Conservation (phyloP, 2,888 invertebrate species). For the Peribatodes rhomboidaria region DNA sequence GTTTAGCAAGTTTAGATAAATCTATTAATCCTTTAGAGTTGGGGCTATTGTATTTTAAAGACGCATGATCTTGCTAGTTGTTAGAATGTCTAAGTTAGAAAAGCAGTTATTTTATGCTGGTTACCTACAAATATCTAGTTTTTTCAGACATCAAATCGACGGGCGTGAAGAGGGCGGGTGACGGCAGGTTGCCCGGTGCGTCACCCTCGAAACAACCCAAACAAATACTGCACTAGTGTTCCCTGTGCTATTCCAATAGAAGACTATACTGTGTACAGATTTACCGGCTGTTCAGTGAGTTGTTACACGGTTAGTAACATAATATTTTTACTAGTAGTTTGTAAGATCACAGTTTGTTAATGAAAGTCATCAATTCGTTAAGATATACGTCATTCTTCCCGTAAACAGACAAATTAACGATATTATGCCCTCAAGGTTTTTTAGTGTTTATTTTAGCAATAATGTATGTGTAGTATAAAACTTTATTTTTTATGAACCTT, state of each 20-base stretch:
- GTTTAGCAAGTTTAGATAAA: too few species aligned
- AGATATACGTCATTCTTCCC: constrained; percentile 37
- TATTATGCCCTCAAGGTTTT: constrained; percentile 22
- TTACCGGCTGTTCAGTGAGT: constrained; percentile 42
- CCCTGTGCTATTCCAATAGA: constrained; percentile 26
- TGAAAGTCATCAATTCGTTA: constrained; percentile 51
- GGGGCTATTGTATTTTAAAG: too few species aligned
- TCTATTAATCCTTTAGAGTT: too few species aligned
- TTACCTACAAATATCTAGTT: neutral
- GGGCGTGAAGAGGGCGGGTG: constrained; percentile 79
- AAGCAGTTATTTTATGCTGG: too few species aligned
- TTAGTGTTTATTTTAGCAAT: constrained; percentile 23
- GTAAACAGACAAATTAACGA: constrained; percentile 4
- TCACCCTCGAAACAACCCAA: constrained; percentile 83
- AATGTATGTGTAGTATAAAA: constrained; percentile 45
- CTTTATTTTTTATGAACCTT: constrained; percentile 49
- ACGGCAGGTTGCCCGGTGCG: constrained; percentile 78
- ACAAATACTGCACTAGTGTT: constrained; percentile 75
- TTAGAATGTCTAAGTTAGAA: too few species aligned
- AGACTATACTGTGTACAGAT: constrained; percentile 44
- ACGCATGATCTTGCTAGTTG: too few species aligned
- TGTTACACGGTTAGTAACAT: constrained; percentile 53
- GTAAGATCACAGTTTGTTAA: constrained; percentile 49
- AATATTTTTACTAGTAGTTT: constrained; percentile 43
- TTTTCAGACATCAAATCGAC: constrained; percentile 75